Percentiles rank a stretch among this genome's conserved stretches.
Conservation (phyloP, 2,797 vertebrate species). For the Ptychobarbus kaznakovi region DNA sequence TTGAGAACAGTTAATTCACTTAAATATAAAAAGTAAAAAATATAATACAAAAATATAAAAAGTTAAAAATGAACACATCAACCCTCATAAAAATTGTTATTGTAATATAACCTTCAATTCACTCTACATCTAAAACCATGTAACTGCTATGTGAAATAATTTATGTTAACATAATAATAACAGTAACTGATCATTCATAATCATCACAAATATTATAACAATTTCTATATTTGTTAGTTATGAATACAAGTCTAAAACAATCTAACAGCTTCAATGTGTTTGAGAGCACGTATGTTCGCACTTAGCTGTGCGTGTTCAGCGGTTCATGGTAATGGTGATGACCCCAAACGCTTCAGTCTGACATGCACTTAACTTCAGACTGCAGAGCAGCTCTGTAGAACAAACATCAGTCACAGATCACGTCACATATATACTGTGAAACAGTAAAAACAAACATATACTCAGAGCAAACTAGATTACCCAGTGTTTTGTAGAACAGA, state of each 20-base stretch:
- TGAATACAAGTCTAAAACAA: constrained; percentile 1
- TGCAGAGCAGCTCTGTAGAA: constrained; percentile 71
- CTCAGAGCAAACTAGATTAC: constrained; percentile 62
- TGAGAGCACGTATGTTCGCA: not conserved
- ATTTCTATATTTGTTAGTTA: not conserved
- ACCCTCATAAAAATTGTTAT: not conserved
- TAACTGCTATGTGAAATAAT: not conserved
- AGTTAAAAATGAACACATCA: not conserved
- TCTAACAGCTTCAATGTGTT: not conserved
- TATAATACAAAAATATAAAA: not conserved
- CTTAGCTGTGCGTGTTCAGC: constrained; percentile 51
- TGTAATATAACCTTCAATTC: not conserved
- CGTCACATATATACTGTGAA: not conserved
- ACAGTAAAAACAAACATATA: not conserved
- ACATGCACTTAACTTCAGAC: constrained; percentile 63
- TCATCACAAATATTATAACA: constrained; percentile 2
- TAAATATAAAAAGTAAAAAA: not conserved
- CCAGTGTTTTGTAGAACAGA: constrained; percentile 75
- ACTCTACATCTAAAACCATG: not conserved
- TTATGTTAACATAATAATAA: not conserved
- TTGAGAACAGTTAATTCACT: not conserved
- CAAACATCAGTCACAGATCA: constrained; percentile 30
- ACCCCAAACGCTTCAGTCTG: constrained; percentile 76
- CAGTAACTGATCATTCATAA: not conserved
- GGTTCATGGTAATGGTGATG: constrained; percentile 70